Evolutionary conservation across 1,140 invertebrate genomes (phyloP).

Genomic region (Aphaenogaster floridana): DNA sequence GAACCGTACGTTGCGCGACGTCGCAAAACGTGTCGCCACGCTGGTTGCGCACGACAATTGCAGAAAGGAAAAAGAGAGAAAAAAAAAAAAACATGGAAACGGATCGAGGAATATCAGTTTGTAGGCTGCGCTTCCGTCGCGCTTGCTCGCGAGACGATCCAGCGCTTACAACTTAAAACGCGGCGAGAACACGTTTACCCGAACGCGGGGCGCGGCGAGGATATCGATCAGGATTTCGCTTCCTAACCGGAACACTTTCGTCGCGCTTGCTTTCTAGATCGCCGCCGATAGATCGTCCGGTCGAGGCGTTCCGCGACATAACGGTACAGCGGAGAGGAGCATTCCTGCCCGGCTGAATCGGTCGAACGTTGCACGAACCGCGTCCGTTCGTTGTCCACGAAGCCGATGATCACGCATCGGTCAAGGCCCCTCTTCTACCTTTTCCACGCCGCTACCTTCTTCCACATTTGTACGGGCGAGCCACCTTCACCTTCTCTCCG

Average conservation of each 20-base stretch:
- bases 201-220: neutral
- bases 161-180: no score
- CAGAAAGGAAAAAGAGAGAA: neutral
- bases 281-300: slow-evolving; percentile 2
- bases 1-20: neutral
- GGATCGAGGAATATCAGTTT: neutral
- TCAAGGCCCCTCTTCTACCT: slow-evolving; percentile 74
- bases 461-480: slow-evolving; percentile 57
- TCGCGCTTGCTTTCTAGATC: slow-evolving; percentile 59
- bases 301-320: slow-evolving; percentile 52
- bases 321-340: slow-evolving; percentile 68
- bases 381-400: slow-evolving; percentile 69
- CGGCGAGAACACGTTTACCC: no score
- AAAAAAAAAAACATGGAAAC: neutral
- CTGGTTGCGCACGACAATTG: slow-evolving; percentile 22
- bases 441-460: slow-evolving; percentile 60
- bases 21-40: slow-evolving; percentile 17
- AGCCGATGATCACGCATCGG: slow-evolving; percentile 79
- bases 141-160: no score
- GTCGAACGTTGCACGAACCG: slow-evolving; percentile 57
- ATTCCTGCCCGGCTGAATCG: slow-evolving; percentile 79
- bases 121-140: neutral
- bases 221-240: slow-evolving; percentile 26
- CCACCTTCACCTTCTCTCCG: slow-evolving; percentile 62
- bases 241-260: slow-evolving; percentile 52